These are phyloP conservation scores for Halesus radiatus DNA, from an alignment of 1,140 invertebrate genomes.

Conservation along the genomic window DNA sequence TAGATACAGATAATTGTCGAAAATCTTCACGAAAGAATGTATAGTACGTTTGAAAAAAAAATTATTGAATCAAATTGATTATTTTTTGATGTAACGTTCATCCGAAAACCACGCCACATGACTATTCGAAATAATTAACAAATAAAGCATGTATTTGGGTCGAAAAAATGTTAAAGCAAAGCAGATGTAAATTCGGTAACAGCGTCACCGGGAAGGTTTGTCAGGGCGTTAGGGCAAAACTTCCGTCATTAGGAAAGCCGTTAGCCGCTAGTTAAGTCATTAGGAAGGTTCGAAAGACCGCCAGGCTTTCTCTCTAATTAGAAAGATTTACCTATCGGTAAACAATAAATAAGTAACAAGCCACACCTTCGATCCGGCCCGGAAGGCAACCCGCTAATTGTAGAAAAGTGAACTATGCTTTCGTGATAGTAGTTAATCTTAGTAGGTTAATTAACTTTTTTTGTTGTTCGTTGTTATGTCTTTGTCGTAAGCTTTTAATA, in stretches of 20 bases:
- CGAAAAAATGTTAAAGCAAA: constrained; percentile 45
- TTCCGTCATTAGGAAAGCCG: constrained; percentile 52
- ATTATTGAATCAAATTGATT: too few relatives aligned
- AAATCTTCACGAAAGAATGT: too few relatives aligned
- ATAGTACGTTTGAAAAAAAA: too few relatives aligned
- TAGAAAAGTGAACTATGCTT: too few relatives aligned
- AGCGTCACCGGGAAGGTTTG: constrained; percentile 30
- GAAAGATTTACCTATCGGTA: constrained; percentile 51
- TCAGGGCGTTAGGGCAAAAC: constrained; percentile 48
- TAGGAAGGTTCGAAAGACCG: constrained; percentile 39
- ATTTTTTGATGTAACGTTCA: background rate
- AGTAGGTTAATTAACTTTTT: too few relatives aligned
- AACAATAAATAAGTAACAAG: constrained; percentile 35
- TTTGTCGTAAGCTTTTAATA: too few relatives aligned
- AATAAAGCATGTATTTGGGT: constrained; percentile 43
- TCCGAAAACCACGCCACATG: background rate
- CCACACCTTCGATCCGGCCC: too few relatives aligned
- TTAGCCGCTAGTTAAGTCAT: constrained; percentile 52
- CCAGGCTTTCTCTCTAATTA: constrained; percentile 49
- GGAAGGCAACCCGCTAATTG: too few relatives aligned
- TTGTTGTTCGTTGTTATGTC: too few relatives aligned
- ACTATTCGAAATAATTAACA: background rate
- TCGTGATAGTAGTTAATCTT: too few relatives aligned
- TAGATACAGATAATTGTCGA: too few relatives aligned
- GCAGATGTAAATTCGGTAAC: constrained; percentile 25